phyloP scores from a whole-genome alignment of 2,888 invertebrate species.

The Nomada flava region DNA sequence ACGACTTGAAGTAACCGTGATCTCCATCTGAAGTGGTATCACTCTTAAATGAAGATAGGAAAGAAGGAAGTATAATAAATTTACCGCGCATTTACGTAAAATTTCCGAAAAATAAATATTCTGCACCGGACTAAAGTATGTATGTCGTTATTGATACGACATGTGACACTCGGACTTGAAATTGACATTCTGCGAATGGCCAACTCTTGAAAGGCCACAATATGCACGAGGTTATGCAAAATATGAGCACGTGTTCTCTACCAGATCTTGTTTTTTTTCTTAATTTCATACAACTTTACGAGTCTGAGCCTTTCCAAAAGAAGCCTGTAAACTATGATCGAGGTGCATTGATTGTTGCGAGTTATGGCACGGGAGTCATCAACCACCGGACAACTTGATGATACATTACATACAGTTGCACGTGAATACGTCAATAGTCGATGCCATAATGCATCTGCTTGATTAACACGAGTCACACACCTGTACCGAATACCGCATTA shows the following conservation, averaged over 20 bases:
- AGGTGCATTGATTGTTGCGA: not conserved
- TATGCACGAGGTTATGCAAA: constrained; percentile 39
- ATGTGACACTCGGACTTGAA: constrained; percentile 15
- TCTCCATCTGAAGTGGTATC: no score
- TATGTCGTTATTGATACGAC: constrained; percentile 18
- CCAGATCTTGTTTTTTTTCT: constrained; percentile 41
- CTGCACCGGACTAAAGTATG: not conserved
- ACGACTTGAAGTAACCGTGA: no score
- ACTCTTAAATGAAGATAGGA: not conserved
- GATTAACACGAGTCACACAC: constrained; percentile 14
- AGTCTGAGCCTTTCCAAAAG: constrained; percentile 3
- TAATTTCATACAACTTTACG: constrained; percentile 25
- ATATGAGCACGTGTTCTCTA: constrained; percentile 20
- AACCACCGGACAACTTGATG: constrained; percentile 17
- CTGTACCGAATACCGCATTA: not conserved
- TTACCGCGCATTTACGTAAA: not conserved
- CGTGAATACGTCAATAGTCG: constrained; percentile 10
- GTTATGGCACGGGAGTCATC: constrained; percentile 9
- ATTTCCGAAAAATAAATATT: not conserved
- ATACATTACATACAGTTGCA: constrained; percentile 34
- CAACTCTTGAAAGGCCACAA: constrained; percentile 29
- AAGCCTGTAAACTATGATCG: constrained; percentile 25
- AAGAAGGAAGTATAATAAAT: not conserved
- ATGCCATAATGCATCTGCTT: constrained; percentile 15
- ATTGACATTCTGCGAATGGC: constrained; percentile 34